A percentile compares a stretch with the other conserved stretches of the same genome.
Conservation (phyloP, 2,113 vertebrate genomes). For the mouse (Mus musculus) region GRCm39 chr17:5928501-5929000, state of each 20-base stretch:
- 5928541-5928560: background rate
- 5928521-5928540: background rate
- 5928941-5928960: background rate
- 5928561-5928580: background rate
- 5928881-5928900: background rate
- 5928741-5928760: background rate
- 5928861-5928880: background rate
- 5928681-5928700: background rate
- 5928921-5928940: background rate
- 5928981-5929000: background rate
- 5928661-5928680: background rate
- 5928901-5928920: background rate
- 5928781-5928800: background rate
- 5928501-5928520: background rate
- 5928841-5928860: conserved; percentile 16
- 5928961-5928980: background rate
- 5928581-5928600: background rate
- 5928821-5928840: conserved; percentile 9
- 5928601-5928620: background rate
- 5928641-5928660: background rate
- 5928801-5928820: background rate
- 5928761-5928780: background rate
- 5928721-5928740: background rate
- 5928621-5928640: background rate
- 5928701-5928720: background rate